Evolutionary conservation across 2,113 vertebrate species (phyloP), one percentile per base, ranked within the genome.

Genomic region (Oryzias javanicus): DNA sequence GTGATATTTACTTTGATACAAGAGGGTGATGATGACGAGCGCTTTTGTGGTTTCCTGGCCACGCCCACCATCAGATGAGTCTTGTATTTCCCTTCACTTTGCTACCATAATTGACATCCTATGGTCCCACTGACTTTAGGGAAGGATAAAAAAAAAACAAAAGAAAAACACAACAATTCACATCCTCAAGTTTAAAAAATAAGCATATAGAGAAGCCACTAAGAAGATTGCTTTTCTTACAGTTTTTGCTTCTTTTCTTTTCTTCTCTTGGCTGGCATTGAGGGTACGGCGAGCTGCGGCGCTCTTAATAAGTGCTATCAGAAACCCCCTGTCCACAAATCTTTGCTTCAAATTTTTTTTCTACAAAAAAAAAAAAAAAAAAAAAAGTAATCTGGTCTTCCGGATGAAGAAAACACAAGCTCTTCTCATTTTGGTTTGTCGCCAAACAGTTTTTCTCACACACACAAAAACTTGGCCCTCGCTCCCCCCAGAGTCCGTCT

Each of bases 301-400:
- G 77, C 88, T 91, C 84, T 78, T 60, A 64, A 60, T 90, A 92
- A 91, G 91, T 92, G 91, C 90, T 92, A 80, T 90, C 76, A 89
- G 65, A 64, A 84, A 87, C 86, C 86, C 76, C 63, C 59, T 51
- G 47, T 70, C 85, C 65, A 78, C 78, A 86, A 81, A 74, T 71
- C 60, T 82, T 82, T 80, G 81, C 84, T 83, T 78, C 80, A 67
- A 67, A 70, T 42, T 76, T 78, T 51, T 70, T 86, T 73, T 48
- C 46, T 83, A 49, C 66, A 62, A 74, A 87, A 84, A 63, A 59
- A 64, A 60, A 64, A 48, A 25, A 49, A 42, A 51, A 51, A 14
- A 59, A 51, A 44, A 74, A 64, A 70, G 35, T 63, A 47, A 79
- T 80, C 67, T 78, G 79, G 78, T 82, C 74, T 85, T 81, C 67